Percentiles rank a stretch among this genome's conserved stretches.
Conservation (phyloP, 2,888 invertebrate species). For the Marasmarcha lunaedactyla region DNA sequence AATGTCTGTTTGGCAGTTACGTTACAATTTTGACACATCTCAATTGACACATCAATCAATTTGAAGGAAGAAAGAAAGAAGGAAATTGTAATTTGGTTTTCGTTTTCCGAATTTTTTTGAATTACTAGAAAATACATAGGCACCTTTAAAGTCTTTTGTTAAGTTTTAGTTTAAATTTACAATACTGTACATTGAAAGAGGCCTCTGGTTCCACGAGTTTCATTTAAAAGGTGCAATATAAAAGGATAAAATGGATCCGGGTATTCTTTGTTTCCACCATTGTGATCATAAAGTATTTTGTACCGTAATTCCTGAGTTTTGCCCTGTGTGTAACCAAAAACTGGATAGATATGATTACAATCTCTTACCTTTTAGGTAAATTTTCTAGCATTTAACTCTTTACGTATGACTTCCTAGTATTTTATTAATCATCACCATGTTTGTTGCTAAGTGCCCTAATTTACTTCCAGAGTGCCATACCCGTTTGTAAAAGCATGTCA, state of each 20-base stretch:
- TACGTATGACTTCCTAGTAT: not conserved
- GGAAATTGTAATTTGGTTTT: too few species aligned
- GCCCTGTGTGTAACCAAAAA: slow-evolving; percentile 80
- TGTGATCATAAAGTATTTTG: slow-evolving; percentile 88
- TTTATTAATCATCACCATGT: slow-evolving; percentile 18
- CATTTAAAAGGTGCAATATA: too few species aligned
- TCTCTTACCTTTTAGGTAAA: slow-evolving; percentile 81
- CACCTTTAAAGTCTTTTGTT: too few species aligned
- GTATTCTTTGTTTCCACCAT: slow-evolving; percentile 92
- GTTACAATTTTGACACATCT: too few species aligned
- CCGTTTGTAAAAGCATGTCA: slow-evolving; percentile 87
- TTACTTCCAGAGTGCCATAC: slow-evolving; percentile 78
- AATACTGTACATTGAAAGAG: too few species aligned
- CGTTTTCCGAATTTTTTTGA: too few species aligned
- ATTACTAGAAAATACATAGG: too few species aligned
- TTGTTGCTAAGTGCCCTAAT: slow-evolving; percentile 42
- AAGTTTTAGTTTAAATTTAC: too few species aligned
- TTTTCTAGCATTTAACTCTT: slow-evolving; percentile 1
- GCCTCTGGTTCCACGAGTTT: too few species aligned
- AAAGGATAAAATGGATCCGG: slow-evolving; percentile 73
- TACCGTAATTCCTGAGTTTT: slow-evolving; percentile 79
- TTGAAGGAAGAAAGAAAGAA: too few species aligned
- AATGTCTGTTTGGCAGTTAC: too few species aligned
- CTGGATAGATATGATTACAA: slow-evolving; percentile 72
- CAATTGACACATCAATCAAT: too few species aligned